Percentiles rank a stretch among this genome's conserved stretches.
Evolutionary conservation across 2,797 vertebrate genomes (phyloP).

Genomic region (Neoniphon sammara): DNA sequence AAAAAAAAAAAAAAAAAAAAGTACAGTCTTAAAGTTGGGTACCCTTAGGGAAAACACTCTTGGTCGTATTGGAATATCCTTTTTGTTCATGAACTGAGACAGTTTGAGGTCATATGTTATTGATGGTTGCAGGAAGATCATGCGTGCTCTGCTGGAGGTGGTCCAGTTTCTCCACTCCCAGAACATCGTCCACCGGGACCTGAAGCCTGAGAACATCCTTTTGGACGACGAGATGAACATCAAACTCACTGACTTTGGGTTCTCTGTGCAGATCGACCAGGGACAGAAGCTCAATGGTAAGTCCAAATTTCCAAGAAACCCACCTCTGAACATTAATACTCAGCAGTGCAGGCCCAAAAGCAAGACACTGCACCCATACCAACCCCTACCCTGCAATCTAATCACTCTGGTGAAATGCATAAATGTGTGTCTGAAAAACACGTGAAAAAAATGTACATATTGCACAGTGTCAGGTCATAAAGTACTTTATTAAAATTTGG

Average conservation of each 20-base stretch:
- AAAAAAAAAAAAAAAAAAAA: not conserved
- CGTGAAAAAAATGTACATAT: too few relatives aligned
- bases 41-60: not conserved
- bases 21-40: not conserved
- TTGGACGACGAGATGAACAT: constrained; percentile 96
- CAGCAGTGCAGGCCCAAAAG: not conserved
- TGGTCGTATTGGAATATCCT: not conserved
- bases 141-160: constrained; percentile 93
- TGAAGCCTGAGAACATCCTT: constrained; percentile 98
- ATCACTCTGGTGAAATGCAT: not conserved
- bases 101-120: not conserved
- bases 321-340: not conserved
- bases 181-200: constrained; percentile 94
- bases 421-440: too few relatives aligned
- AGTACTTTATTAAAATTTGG: too few relatives aligned
- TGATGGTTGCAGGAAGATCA: constrained; percentile 88
- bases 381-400: not conserved
- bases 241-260: constrained; percentile 97
- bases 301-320: constrained; percentile 21
- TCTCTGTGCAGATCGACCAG: constrained; percentile 87
- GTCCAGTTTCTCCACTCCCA: constrained; percentile 90
- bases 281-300: constrained; percentile 90
- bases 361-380: not conserved
- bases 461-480: too few relatives aligned
- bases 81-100: not conserved